These are phyloP conservation scores for Spea multiplicata DNA, from an alignment of 2,113 vertebrate genomes.

Conservation along the genomic window DNA sequence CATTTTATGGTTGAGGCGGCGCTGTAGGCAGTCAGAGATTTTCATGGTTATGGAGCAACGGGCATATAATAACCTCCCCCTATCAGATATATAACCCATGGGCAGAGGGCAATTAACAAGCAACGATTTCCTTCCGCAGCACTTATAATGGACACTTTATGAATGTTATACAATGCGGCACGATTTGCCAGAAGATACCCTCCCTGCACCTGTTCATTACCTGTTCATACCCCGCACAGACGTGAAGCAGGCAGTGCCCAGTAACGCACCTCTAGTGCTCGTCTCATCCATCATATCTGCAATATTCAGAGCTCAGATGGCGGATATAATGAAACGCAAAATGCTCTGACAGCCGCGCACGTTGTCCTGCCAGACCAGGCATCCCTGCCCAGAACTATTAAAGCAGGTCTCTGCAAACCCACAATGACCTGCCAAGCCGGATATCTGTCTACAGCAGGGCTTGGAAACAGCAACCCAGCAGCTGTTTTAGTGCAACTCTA, in stretches of 20 bases:
- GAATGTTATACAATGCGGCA: not conserved
- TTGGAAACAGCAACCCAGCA: too few relatives aligned
- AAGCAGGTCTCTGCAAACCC: not conserved
- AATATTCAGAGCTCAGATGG: slow-evolving; percentile 1
- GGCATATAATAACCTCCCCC: not conserved
- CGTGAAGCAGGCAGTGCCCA: too few relatives aligned
- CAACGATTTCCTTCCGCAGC: slow-evolving; percentile 1
- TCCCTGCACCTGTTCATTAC: not conserved
- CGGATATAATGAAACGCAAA: not conserved
- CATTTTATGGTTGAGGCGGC: too few relatives aligned
- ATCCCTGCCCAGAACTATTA: not conserved
- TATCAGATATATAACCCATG: not conserved
- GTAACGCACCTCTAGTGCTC: too few relatives aligned
- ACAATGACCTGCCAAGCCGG: slow-evolving; percentile 1
- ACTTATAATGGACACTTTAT: not conserved
- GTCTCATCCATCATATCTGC: not conserved
- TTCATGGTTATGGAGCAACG: not conserved
- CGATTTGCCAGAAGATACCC: not conserved
- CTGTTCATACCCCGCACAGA: not conserved
- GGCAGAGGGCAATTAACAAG: not conserved
- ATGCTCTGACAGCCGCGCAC: not conserved
- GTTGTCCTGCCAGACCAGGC: not conserved
- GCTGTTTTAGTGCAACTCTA: too few relatives aligned
- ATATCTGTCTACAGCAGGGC: not conserved
- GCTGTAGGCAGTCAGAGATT: not conserved